Percentiles rank a stretch among this genome's conserved stretches.
These are phyloP conservation scores for Gonocerus acuteangulatus DNA, from an alignment of 2,888 invertebrate species.

Conservation along the genomic window DNA sequence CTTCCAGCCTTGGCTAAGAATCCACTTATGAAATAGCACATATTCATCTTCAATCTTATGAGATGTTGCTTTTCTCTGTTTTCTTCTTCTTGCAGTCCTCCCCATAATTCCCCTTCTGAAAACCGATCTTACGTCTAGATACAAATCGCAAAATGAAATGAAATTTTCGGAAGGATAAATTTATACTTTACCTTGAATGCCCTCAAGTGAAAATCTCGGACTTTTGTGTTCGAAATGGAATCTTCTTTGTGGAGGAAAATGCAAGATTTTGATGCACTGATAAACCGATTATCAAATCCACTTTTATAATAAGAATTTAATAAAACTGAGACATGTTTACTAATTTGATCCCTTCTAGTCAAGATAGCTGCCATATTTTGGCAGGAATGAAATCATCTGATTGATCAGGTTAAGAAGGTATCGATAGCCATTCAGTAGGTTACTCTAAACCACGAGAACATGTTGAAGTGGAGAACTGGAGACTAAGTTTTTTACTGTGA, in stretches of 20 bases:
- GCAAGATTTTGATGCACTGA: background rate
- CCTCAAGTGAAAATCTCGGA: background rate
- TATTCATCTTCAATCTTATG: conserved; percentile 22
- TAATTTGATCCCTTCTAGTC: conserved; percentile 4
- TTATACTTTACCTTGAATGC: conserved; percentile 15
- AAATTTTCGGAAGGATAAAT: background rate
- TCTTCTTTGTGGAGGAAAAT: background rate
- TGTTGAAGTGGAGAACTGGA: background rate
- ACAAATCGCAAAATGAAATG: background rate
- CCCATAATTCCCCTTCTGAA: conserved; percentile 29
- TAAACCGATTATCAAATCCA: background rate
- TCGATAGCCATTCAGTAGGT: background rate
- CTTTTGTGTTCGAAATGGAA: too few relatives aligned
- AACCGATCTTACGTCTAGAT: background rate
- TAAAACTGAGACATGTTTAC: conserved; percentile 3
- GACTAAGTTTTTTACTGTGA: background rate
- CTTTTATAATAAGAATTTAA: background rate
- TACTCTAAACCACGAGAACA: background rate
- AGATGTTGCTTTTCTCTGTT: conserved; percentile 18
- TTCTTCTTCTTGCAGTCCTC: conserved; percentile 31
- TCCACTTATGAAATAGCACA: conserved; percentile 45
- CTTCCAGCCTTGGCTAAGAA: conserved; percentile 50
- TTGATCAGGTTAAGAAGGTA: background rate
- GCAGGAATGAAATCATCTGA: conserved; percentile 15
- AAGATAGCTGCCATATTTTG: conserved; percentile 22